phyloP scores from a whole-genome alignment of 2,797 vertebrate genomes.

The Anomalospiza imberbis region DNA sequence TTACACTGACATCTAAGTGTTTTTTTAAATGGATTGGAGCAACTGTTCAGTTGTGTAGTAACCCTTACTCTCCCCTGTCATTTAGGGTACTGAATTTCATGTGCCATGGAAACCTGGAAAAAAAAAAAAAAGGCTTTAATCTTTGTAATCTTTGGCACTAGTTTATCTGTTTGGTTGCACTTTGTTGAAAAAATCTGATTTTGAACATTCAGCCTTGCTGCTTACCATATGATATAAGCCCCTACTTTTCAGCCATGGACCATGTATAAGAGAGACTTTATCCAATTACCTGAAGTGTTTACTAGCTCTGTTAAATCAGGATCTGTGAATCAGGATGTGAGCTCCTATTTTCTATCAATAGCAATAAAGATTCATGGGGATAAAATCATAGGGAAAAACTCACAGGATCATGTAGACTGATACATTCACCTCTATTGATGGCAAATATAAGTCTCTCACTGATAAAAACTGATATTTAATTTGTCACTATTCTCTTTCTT shows the following conservation, averaged over 20 bases:
- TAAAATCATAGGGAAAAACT: not conserved
- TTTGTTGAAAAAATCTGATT: not conserved
- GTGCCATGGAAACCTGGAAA: accelerated
- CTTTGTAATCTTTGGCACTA: not conserved
- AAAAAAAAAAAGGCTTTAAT: not conserved
- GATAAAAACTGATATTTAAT: not conserved
- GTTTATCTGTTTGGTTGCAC: not conserved
- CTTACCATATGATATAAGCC: not conserved
- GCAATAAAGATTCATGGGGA: not conserved
- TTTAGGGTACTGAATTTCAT: not conserved
- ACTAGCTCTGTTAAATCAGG: not conserved
- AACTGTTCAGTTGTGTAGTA: not conserved
- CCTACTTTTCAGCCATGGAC: not conserved
- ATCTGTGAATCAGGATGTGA: not conserved
- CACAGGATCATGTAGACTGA: not conserved
- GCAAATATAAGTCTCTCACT: not conserved
- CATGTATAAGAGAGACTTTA: not conserved
- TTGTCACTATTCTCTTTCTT: not conserved
- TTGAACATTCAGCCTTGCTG: not conserved
- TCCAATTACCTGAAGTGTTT: not conserved
- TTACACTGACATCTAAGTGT: not conserved
- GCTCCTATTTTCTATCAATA: not conserved
- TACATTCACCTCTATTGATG: not conserved
- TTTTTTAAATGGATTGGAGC: not conserved
- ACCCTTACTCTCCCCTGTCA: not conserved